A percentile compares a stretch with the other conserved stretches of the same genome.
Conservation (phyloP, 2,797 vertebrate genomes). For the Acomys russatus region DNA sequence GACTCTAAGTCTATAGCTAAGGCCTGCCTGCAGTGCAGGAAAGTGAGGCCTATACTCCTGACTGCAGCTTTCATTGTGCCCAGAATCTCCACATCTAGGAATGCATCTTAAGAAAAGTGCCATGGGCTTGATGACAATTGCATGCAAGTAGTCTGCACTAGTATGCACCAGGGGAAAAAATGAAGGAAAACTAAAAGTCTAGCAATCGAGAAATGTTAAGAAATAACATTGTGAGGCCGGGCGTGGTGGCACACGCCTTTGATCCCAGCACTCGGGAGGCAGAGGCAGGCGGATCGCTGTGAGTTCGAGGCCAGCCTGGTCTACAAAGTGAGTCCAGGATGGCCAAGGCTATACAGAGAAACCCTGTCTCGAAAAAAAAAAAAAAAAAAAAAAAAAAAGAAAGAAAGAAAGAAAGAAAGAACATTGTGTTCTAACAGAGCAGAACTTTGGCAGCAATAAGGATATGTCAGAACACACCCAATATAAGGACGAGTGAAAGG, state of each 20-base stretch:
- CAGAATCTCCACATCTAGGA: constrained; percentile 2
- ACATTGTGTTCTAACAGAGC: not conserved
- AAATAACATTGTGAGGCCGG: not conserved
- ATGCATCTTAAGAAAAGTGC: constrained; percentile 14
- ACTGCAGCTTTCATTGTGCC: not conserved
- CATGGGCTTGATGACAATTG: not conserved
- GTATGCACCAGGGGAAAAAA: not conserved
- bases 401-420: too few relatives aligned
- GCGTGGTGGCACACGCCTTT: too few relatives aligned
- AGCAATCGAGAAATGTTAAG: not conserved
- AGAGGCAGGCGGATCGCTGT: too few relatives aligned
- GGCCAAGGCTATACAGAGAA: too few relatives aligned
- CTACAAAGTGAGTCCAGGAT: too few relatives aligned
- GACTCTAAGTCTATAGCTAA: not conserved
- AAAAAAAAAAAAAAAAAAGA: too few relatives aligned
- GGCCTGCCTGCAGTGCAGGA: not conserved
- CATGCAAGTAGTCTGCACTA: constrained; percentile 4
- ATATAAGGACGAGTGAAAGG: not conserved
- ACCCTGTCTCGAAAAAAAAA: too few relatives aligned
- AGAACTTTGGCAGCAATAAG: not conserved
- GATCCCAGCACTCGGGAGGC: too few relatives aligned
- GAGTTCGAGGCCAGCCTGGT: too few relatives aligned
- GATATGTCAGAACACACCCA: not conserved
- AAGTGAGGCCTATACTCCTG: not conserved
- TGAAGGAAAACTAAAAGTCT: not conserved